Percentiles rank a stretch among this genome's conserved stretches.
Evolutionary conservation across 2,888 invertebrate genomes (phyloP).

Genomic region (Sericinus montela): DNA sequence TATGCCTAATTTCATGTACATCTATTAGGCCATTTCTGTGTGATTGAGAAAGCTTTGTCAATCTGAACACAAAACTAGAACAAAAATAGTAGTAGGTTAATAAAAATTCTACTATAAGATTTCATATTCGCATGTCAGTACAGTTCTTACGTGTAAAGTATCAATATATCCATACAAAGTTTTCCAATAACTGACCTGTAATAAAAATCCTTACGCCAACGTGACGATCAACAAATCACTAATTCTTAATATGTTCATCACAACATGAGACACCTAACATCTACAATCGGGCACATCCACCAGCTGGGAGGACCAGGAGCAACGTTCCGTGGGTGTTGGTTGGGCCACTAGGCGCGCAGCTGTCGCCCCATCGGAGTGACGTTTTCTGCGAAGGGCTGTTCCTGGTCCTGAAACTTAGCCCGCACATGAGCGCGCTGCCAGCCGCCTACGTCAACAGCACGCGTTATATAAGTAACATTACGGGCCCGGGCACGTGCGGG

Average conservation of each 20-base stretch:
- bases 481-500: constrained; percentile 42
- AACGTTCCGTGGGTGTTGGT: constrained; percentile 18
- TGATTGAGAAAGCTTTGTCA: no score
- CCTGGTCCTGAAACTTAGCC: constrained; percentile 96
- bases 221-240: not conserved
- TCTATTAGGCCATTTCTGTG: no score
- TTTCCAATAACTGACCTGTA: constrained; percentile 20
- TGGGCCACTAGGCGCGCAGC: constrained; percentile 72
- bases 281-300: not conserved
- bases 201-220: constrained; percentile 2
- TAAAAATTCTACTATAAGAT: no score
- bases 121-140: no score
- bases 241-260: not conserved
- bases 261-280: not conserved
- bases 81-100: no score
- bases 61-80: no score
- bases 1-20: no score
- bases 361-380: constrained; percentile 97
- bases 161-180: not conserved
- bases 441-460: constrained; percentile 38
- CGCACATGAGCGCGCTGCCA: constrained; percentile 88
- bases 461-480: constrained; percentile 55
- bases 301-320: constrained; percentile 12
- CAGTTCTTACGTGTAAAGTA: no score
- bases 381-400: constrained; percentile 98